Evolutionary conservation across 1,140 invertebrate genomes (phyloP).

Genomic region (Orchesella cincta): DNA sequence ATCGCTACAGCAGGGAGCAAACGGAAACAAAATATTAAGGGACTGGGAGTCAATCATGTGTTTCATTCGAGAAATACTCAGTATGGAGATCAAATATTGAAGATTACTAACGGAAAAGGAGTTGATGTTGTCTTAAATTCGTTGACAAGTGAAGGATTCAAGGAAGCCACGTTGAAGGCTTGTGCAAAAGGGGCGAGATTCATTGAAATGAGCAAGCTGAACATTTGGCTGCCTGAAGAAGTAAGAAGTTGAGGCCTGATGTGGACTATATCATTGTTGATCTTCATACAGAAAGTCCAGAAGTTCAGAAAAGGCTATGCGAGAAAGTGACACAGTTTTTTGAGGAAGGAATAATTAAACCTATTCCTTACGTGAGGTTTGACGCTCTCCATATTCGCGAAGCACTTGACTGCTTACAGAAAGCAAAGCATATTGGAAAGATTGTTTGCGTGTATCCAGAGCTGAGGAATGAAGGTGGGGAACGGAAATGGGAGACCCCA

Average conservation of each 20-base stretch:
- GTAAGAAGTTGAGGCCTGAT: neutral
- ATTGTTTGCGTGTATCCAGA: neutral
- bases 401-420: neutral
- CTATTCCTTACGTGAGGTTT: neutral
- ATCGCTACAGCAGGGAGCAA: neutral
- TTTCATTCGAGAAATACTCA: conserved; percentile 1
- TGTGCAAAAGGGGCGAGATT: neutral
- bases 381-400: neutral
- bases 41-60: conserved; percentile 1
- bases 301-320: too few species aligned
- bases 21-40: neutral
- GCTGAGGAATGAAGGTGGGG: neutral
- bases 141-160: neutral
- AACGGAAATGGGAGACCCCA: neutral
- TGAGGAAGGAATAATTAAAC: neutral
- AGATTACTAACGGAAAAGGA: neutral
- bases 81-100: neutral
- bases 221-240: neutral
- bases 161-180: neutral
- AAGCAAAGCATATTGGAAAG: conserved; percentile 24
- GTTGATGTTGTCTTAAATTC: conserved; percentile 20
- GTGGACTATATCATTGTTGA: neutral
- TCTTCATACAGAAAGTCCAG: neutral
- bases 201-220: conserved; percentile 17
- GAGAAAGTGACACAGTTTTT: neutral